Conservation (phyloP, 2,888 invertebrate species). For the Zaprionus lineosus region DNA sequence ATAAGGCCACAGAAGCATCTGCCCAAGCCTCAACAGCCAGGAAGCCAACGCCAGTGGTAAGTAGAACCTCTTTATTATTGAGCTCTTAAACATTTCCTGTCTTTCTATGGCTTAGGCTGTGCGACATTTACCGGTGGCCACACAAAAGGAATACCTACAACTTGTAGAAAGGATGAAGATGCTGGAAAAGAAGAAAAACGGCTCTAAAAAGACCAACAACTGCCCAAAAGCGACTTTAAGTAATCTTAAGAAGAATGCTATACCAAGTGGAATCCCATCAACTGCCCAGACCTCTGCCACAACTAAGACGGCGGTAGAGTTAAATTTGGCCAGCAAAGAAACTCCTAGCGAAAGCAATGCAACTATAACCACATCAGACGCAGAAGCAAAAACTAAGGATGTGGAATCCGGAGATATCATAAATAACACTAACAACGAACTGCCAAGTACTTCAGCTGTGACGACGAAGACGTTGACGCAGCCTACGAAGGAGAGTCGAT, state of each 20-base stretch:
- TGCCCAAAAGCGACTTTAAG: not conserved
- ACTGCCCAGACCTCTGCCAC: not conserved
- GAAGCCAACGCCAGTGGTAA: conserved; percentile 74
- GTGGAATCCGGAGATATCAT: too few relatives aligned
- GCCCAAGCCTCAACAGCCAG: conserved; percentile 1
- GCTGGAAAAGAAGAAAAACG: conserved; percentile 73
- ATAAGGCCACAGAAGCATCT: not conserved
- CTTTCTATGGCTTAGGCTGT: conserved; percentile 73
- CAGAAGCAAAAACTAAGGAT: not conserved
- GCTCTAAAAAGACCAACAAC: not conserved
- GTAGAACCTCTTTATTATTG: conserved; percentile 34
- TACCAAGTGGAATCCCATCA: too few relatives aligned
- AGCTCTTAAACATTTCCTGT: not conserved
- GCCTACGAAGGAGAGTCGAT: conserved; percentile 57
- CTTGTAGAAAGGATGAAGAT: conserved; percentile 81
- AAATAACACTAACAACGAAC: not conserved
- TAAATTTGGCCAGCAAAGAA: too few relatives aligned
- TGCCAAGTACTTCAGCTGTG: conserved; percentile 21
- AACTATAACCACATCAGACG: not conserved
- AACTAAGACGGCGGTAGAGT: not conserved
- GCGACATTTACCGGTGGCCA: conserved; percentile 81
- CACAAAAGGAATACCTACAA: conserved; percentile 81
- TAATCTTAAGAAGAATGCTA: conserved; percentile 3
- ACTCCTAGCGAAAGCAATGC: not conserved
- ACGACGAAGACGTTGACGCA: conserved; percentile 6